Evolutionary conservation across 1,140 invertebrate genomes (phyloP).

Genomic region (Scaptodrosophila lebanonensis): DNA sequence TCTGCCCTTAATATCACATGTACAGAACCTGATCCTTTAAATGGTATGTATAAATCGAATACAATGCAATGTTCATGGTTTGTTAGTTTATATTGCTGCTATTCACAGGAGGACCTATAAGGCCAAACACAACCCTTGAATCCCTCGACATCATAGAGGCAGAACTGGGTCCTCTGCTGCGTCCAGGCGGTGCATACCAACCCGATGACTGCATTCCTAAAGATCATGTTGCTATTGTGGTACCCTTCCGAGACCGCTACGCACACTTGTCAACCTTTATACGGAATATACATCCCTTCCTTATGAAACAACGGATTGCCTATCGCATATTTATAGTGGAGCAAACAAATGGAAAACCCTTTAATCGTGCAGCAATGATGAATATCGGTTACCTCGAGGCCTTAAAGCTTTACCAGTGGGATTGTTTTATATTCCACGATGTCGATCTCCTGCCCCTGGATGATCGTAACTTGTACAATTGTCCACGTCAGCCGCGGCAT

Average conservation of each 20-base stretch:
- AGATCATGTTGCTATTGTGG: constrained; percentile 90
- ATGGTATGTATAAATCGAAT: too few species aligned
- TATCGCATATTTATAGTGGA: constrained; percentile 98
- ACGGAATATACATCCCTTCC: constrained; percentile 93
- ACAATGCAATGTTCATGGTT: too few species aligned
- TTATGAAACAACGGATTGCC: constrained; percentile 93
- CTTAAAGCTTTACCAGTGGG: constrained; percentile 85
- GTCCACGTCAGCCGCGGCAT: constrained; percentile 93
- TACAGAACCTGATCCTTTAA: constrained; percentile 61
- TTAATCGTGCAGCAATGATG: constrained; percentile 95
- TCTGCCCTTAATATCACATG: constrained; percentile 37
- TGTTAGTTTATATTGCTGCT: background rate
- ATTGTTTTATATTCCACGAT: constrained; percentile 97
- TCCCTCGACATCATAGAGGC: constrained; percentile 77
- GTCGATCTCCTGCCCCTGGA: constrained; percentile 96
- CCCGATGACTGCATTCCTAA: constrained; percentile 86
- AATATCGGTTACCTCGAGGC: constrained; percentile 96
- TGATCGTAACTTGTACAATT: constrained; percentile 93
- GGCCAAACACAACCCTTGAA: constrained; percentile 77
- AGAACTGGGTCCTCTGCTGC: constrained; percentile 78
- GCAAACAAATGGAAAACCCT: constrained; percentile 86
- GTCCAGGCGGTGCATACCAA: constrained; percentile 86
- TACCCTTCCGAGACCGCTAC: constrained; percentile 89
- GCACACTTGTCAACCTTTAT: constrained; percentile 90
- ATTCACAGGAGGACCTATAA: constrained; percentile 76